These are phyloP conservation scores for Macrophya alboannulata DNA, from an alignment of 2,888 invertebrate species.

Conservation along the genomic window DNA sequence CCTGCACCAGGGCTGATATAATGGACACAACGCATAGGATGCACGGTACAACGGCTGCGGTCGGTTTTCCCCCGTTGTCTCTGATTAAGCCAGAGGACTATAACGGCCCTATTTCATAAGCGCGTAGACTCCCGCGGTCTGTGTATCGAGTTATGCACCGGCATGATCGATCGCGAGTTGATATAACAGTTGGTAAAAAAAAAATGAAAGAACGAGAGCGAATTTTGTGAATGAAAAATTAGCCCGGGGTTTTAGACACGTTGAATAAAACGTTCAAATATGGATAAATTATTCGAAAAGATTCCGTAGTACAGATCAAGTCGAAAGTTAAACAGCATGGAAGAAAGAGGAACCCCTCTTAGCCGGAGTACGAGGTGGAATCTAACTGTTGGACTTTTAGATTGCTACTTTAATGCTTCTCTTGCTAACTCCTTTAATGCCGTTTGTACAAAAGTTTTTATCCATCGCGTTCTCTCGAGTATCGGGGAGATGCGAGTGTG, in stretches of 20 bases:
- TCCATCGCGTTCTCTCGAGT: neutral
- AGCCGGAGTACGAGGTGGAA: neutral
- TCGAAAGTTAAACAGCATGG: constrained; percentile 48
- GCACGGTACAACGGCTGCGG: constrained; percentile 48
- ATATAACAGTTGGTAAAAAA: no score
- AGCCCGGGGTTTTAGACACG: neutral
- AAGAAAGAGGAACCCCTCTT: neutral
- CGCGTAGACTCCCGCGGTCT: neutral
- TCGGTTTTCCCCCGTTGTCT: constrained; percentile 47
- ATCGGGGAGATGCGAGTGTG: constrained; percentile 8
- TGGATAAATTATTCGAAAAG: constrained; percentile 7
- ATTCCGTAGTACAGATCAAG: constrained; percentile 21
- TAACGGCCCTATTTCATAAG: constrained; percentile 46
- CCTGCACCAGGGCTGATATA: constrained; percentile 52
- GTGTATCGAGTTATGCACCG: neutral
- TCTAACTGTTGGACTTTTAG: constrained; percentile 48
- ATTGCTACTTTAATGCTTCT: constrained; percentile 45
- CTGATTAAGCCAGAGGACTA: constrained; percentile 47
- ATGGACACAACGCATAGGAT: constrained; percentile 51
- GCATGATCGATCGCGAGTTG: neutral
- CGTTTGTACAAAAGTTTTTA: constrained; percentile 43
- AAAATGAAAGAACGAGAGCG: neutral
- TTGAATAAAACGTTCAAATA: neutral
- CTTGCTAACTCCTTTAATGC: constrained; percentile 47
- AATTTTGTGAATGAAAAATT: neutral